Conservation (phyloP, 2,113 vertebrate species). For the Rhynchopsitta pachyrhyncha region DNA sequence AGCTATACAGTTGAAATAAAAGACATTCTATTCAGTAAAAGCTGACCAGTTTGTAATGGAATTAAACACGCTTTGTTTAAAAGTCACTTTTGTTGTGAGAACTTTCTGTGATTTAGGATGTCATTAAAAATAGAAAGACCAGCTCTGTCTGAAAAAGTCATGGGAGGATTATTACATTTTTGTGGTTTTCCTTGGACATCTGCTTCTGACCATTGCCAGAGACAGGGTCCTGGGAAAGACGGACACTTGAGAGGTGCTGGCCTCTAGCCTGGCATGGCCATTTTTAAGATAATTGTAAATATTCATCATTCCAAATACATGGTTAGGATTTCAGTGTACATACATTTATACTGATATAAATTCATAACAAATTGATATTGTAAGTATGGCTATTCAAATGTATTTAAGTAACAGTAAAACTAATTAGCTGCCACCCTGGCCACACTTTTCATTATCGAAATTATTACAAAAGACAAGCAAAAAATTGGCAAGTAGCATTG, state of each 20-base stretch:
- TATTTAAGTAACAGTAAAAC: not conserved
- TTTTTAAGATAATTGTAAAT: not conserved
- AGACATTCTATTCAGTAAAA: not conserved
- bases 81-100: not conserved
- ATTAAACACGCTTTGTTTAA: not conserved
- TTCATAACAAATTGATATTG: not conserved
- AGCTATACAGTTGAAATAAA: not conserved
- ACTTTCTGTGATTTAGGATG: not conserved
- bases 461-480: not conserved
- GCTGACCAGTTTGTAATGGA: not conserved
- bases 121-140: not conserved
- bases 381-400: not conserved
- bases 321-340: not conserved
- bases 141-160: not conserved
- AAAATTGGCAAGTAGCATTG: not conserved
- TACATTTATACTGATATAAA: not conserved
- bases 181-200: not conserved
- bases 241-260: not conserved
- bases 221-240: not conserved
- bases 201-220: not conserved
- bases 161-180: not conserved
- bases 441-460: not conserved
- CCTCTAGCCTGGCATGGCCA: not conserved
- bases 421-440: not conserved
- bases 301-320: not conserved